Evolutionary conservation across 2,888 invertebrate genomes (phyloP).

Genomic region (Cephus rjabovi): DNA sequence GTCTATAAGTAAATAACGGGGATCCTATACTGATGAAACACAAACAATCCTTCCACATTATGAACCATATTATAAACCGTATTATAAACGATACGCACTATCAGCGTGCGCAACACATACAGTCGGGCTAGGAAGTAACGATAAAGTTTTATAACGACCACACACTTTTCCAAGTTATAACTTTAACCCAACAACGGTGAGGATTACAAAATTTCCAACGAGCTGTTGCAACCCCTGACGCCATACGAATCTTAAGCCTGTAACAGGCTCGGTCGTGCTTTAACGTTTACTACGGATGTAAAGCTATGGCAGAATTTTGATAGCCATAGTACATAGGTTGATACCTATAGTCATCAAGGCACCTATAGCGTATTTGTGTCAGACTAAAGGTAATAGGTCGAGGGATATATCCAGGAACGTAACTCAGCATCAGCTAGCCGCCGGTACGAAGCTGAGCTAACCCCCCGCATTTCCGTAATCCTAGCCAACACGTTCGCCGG

Average conservation of each 20-base stretch:
- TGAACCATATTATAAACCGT: not conserved
- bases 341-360: not conserved
- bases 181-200: not conserved
- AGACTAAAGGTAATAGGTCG: conserved; percentile 54
- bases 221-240: not conserved
- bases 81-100: not conserved
- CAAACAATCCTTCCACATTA: not conserved
- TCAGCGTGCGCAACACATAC: not conserved
- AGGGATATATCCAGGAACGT: conserved; percentile 62
- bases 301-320: not conserved
- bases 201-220: not conserved
- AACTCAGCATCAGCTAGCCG: conserved; percentile 63
- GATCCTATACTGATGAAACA: not conserved
- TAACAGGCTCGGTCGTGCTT: not conserved
- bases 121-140: not conserved
- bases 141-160: not conserved
- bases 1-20: not conserved
- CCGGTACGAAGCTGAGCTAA: conserved; percentile 39
- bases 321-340: not conserved
- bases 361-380: conserved; percentile 46
- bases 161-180: not conserved
- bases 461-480: conserved; percentile 57
- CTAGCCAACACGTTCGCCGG: conserved; percentile 49
- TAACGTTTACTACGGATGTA: not conserved
- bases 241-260: not conserved